Evolutionary conservation across 2,888 invertebrate species (phyloP).

Genomic region (Nemurella pictetii): DNA sequence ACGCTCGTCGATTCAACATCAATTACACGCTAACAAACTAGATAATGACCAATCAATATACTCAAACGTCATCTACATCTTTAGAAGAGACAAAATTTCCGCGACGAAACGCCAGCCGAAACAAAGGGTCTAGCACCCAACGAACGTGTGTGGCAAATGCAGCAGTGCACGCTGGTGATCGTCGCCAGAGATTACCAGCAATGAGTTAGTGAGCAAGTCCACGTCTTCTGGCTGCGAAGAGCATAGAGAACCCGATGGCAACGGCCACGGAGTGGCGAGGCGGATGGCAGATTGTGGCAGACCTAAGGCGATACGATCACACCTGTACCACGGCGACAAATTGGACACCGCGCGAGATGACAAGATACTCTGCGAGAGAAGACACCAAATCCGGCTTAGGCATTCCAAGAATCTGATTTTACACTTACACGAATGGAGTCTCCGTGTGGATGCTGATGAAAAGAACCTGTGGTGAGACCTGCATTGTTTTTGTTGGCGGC

Average conservation of each 20-base stretch:
- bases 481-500: neutral
- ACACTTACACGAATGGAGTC: neutral
- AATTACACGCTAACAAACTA: neutral
- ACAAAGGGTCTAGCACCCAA: neutral
- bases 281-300: neutral
- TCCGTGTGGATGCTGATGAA: neutral
- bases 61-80: neutral
- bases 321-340: slow-evolving; percentile 28
- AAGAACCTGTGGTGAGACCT: neutral
- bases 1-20: neutral
- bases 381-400: neutral
- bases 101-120: neutral
- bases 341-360: slow-evolving; percentile 15
- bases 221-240: neutral
- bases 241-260: neutral
- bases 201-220: neutral
- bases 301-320: slow-evolving; percentile 2
- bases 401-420: neutral
- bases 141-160: neutral
- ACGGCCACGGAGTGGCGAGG: neutral
- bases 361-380: neutral
- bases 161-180: neutral
- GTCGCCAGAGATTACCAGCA: neutral
- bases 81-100: neutral
- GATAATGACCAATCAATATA: neutral